Evolutionary conservation across 2,888 invertebrate species (phyloP), one percentile per base, ranked within the genome.

Genomic region (Rhimphoctona megacephalus): DNA sequence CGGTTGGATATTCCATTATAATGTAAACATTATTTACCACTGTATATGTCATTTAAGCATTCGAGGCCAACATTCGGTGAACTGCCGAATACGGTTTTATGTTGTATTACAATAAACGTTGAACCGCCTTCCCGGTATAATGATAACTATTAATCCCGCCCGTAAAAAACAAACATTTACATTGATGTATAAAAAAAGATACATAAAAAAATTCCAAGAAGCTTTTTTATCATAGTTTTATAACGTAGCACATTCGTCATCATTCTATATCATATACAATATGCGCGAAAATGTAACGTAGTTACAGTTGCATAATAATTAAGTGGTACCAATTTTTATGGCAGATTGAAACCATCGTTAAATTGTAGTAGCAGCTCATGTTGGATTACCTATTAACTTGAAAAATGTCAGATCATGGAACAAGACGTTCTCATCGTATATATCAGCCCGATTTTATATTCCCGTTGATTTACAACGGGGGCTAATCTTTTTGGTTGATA

Each of bases 391-490:
- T n/a, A 22, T 74, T 17, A 25, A 9, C 43, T 25, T 19, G 46
- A 64, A 61, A 30, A 46, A 43, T 64, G 19, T 9, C 30, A 46
- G 64, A 46, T 61, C 46, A 19, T 76, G 6, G 43, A 30, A 76
- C 33, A 36, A 36, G 2, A 33, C 49, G 11, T 77, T n/a, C 0
- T n/a, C 64, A n/a, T 8, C 22, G 33, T 14, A 49, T 25, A 49
- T 66, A 46, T 64, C 11, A 64, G 46, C 33, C 14, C n/a, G 11
- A 66, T 19, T 49, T 64, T 33, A 33, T 2, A 33, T 77, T 17
- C 22, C 43, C 30, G 25, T n/a, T 19, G 49, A 64, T 66, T 64
- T 64, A 77, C 49, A 33, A 66, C 64, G 14, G 19, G 76, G 14
- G 8, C 46, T 64, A 64, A 76, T 66, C 76, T 64, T 33, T 3